These are phyloP conservation scores for Entomyzon cyanotis DNA, from an alignment of 2,113 vertebrate species.

Conservation along the genomic window DNA sequence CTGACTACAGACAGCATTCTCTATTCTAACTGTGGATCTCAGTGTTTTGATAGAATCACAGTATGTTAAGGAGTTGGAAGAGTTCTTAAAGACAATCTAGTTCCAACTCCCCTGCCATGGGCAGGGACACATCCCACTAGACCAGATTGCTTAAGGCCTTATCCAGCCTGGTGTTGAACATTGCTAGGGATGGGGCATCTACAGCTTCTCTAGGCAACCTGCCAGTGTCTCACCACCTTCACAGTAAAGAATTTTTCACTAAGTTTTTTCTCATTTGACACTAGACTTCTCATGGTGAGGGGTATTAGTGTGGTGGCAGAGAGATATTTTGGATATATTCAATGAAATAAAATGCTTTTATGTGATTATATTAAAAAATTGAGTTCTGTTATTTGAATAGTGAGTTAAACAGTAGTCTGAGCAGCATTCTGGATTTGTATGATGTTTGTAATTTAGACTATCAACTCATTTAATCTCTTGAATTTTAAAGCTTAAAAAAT, in stretches of 20 bases:
- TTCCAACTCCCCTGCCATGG: not conserved
- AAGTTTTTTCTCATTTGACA: not conserved
- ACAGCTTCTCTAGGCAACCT: not conserved
- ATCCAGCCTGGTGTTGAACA: not conserved
- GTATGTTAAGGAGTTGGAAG: not conserved
- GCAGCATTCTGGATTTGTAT: not conserved
- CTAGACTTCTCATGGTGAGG: not conserved
- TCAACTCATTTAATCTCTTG: not conserved
- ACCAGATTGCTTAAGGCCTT: not conserved
- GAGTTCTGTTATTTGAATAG: not conserved
- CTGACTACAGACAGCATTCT: not conserved
- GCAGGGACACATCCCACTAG: not conserved
- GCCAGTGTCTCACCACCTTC: not conserved
- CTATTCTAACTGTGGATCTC: not conserved
- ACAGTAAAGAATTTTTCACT: not conserved
- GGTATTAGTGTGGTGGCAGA: not conserved
- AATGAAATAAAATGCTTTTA: not conserved
- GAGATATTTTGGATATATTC: not conserved
- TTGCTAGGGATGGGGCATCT: not conserved
- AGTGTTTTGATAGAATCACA: not conserved
- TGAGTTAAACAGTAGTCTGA: not conserved
- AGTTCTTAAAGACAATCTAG: not conserved
- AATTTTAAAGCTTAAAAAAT: not conserved
- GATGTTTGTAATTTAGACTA: not conserved
- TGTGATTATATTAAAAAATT: not conserved